Percentiles rank a stretch among this genome's conserved stretches.
Evolutionary conservation across 2,113 vertebrate genomes (phyloP).

Genomic region (Grus americana): DNA sequence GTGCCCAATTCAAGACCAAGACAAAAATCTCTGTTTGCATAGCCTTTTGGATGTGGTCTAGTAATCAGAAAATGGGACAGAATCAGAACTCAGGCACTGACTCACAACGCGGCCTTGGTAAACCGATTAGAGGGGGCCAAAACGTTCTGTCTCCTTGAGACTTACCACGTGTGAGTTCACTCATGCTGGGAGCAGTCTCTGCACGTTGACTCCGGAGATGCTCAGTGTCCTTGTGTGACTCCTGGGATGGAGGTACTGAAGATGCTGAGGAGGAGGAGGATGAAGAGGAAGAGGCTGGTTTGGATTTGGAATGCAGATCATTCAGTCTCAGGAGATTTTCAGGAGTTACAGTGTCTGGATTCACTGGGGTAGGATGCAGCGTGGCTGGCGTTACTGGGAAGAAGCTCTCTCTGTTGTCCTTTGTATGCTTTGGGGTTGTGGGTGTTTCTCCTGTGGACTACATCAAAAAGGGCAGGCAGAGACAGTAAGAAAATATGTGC

Average conservation of each 20-base stretch:
- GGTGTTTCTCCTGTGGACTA: conserved; percentile 86
- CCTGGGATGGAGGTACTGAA: conserved; percentile 43
- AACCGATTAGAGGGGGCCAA: rapidly evolving
- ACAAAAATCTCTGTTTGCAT: not conserved
- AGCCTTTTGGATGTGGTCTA: not conserved
- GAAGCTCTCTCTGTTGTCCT: conserved; percentile 89
- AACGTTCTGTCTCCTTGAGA: not conserved
- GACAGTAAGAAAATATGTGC: not conserved
- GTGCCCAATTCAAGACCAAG: not conserved
- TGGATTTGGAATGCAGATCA: conserved; percentile 78
- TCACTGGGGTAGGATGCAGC: conserved; percentile 43
- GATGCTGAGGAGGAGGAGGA: conserved; percentile 57
- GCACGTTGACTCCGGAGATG: not conserved
- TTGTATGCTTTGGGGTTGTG: conserved; percentile 89
- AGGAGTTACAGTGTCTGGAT: conserved; percentile 54
- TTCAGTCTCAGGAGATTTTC: conserved; percentile 74
- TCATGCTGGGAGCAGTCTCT: conserved; percentile 41
- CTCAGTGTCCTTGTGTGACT: conserved; percentile 69
- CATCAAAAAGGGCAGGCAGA: not conserved
- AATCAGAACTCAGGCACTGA: not conserved
- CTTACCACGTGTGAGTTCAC: conserved; percentile 70
- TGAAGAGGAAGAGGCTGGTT: conserved; percentile 56
- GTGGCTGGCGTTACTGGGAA: conserved; percentile 79
- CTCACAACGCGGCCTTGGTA: not conserved
- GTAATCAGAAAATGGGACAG: not conserved